Evolutionary conservation across 2,797 vertebrate species (phyloP), one percentile per base, ranked within the genome.

Genomic region (Arctocebus calabarensis): DNA sequence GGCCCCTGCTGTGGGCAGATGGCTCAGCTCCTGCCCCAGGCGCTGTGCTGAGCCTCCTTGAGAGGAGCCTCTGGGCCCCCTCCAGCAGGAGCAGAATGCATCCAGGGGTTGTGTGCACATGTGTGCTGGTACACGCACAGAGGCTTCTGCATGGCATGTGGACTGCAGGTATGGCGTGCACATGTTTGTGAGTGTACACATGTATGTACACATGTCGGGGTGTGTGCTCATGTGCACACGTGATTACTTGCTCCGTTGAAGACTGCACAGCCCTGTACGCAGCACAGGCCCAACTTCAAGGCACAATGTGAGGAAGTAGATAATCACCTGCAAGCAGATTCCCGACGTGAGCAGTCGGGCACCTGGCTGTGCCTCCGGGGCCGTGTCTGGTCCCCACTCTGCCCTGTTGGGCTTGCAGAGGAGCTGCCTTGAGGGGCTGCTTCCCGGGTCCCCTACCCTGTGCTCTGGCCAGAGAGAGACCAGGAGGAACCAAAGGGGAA

Each of bases 381-480:
- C 84, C 29, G 37, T 0, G 12, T 13, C 81, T n/a, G 66, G 40
- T 40, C n/a, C 32, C 14, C 7, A 22, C n/a, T 68, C 32, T 74
- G 16, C 13, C 1, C 1, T 0, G 23, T 12, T 0, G 0, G 52
- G 2, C 19, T 52, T 32, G 11, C 62, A n/a, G 77, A 71, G 22
- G 7, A 5, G 2, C 70, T 57, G n/a, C 57, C 25, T 40, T 23
- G 4, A 0, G 61, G 32, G 32, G 4, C 12, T 16, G 7, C 52
- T 59, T 87, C 32, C 77, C 0, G 0, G 25, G 40, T 8, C 27
- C 29, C 13, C 34, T 25, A 32, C 25, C 4, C 2, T n/a, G 43
- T 16, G 8, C 1, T 27, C 34, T 45, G 45, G 37, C 52, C n/a
- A 52, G 57, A 29, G 40, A 59, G 23, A 64, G 16, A 2, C 9